Percentiles rank a stretch among this genome's conserved stretches.
Evolutionary conservation across 2,888 invertebrate genomes (phyloP).

Genomic region (Trichopria drosophilae): DNA sequence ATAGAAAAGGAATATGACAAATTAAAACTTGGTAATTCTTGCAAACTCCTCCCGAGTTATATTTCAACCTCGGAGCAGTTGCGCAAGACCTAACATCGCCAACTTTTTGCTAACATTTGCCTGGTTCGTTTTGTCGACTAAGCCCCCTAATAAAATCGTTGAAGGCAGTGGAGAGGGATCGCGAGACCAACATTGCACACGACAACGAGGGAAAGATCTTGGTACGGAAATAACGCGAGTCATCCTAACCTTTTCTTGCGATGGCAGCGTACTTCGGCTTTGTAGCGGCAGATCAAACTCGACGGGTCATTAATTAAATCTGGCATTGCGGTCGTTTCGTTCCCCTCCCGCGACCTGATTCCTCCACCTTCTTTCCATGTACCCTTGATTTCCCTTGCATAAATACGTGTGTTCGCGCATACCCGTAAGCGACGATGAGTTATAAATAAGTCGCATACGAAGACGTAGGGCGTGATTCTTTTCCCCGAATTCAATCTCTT

Average conservation of each 20-base stretch:
- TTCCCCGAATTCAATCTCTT: conserved; percentile 44
- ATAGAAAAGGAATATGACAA: no score
- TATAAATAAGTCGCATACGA: conserved; percentile 42
- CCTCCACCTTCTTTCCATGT: conserved; percentile 33
- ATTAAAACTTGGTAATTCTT: no score
- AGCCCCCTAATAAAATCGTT: conserved; percentile 30
- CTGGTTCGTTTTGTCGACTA: conserved; percentile 24
- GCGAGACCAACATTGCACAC: conserved; percentile 23
- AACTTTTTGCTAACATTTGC: conserved; percentile 39
- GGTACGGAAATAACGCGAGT: conserved; percentile 37
- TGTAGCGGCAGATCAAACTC: conserved; percentile 56
- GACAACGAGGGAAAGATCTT: no score
- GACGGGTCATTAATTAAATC: conserved; percentile 57
- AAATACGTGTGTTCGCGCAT: conserved; percentile 40
- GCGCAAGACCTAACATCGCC: conserved; percentile 28
- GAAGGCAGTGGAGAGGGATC: conserved; percentile 21
- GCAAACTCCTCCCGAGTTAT: no score
- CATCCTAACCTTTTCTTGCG: conserved; percentile 20
- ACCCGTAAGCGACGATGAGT: no score
- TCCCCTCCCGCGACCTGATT: conserved; percentile 39
- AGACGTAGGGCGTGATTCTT: no score
- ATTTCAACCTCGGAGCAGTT: no score
- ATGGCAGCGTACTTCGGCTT: conserved; percentile 38
- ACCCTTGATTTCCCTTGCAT: conserved; percentile 45
- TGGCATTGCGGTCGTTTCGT: conserved; percentile 48